These are phyloP conservation scores for Tuta absoluta DNA, from an alignment of 2,888 invertebrate species.

Conservation along the genomic window DNA sequence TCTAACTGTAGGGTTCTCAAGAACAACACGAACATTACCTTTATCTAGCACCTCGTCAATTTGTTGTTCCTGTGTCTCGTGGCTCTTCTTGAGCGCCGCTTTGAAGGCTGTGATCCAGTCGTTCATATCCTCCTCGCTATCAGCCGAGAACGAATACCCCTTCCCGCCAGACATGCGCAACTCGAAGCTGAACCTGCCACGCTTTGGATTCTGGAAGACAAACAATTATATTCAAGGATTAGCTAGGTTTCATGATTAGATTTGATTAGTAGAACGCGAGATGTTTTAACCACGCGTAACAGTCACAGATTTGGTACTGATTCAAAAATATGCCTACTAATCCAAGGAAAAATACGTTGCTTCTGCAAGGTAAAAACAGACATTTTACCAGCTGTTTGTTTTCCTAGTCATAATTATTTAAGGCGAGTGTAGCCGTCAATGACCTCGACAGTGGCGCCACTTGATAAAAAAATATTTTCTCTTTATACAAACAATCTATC, in stretches of 20 bases:
- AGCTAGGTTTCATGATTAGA: background rate
- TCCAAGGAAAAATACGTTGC: no score
- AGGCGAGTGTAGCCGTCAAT: no score
- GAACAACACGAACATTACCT: slow-evolving; percentile 64
- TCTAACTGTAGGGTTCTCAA: no score
- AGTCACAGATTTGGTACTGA: no score
- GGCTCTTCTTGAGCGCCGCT: slow-evolving; percentile 88
- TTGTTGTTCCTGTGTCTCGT: slow-evolving; percentile 80
- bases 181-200: slow-evolving; percentile 93
- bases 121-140: slow-evolving; percentile 89
- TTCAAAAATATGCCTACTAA: no score
- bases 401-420: no score
- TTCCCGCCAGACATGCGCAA: slow-evolving; percentile 93
- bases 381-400: no score
- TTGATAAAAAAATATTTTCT: no score
- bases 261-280: background rate
- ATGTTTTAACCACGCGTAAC: no score
- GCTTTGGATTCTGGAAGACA: slow-evolving; percentile 86
- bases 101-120: slow-evolving; percentile 93
- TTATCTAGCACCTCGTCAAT: slow-evolving; percentile 87
- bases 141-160: slow-evolving; percentile 92
- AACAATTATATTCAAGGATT: background rate
- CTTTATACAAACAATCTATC: no score
- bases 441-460: no score
- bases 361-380: no score